Percentiles rank a stretch among this genome's conserved stretches.
Conservation (phyloP, 2,797 vertebrate species). For the Enteromius thamalakanensis region DNA sequence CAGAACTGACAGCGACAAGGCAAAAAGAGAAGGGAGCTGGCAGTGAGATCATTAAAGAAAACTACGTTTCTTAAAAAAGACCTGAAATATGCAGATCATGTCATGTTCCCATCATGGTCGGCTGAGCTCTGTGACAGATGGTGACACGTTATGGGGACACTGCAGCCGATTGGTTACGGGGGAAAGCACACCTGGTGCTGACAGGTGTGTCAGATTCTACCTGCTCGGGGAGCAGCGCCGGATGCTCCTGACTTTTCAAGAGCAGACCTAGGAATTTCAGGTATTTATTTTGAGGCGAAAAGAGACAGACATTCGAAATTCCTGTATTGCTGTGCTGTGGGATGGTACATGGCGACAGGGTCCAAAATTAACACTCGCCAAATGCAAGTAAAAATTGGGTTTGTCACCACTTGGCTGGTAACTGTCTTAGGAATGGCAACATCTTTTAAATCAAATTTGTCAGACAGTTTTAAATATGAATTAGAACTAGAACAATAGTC, state of each 20-base stretch:
- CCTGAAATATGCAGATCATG: conserved; percentile 28
- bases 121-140: conserved; percentile 72
- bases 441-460: background rate
- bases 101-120: conserved; percentile 60
- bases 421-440: background rate
- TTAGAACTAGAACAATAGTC: background rate
- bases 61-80: conserved; percentile 50
- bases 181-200: conserved; percentile 57
- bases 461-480: background rate
- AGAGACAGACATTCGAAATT: background rate
- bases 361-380: background rate
- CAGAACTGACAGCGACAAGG: conserved; percentile 37
- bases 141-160: conserved; percentile 62
- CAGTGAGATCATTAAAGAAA: background rate
- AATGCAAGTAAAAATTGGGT: background rate
- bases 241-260: conserved; percentile 3
- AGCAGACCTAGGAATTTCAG: conserved; percentile 24
- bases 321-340: background rate
- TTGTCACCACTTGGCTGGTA: background rate
- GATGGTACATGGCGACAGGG: background rate
- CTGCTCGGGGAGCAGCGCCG: conserved; percentile 19
- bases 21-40: conserved; percentile 21
- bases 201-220: conserved; percentile 65
- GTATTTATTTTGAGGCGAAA: background rate
- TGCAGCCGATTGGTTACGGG: conserved; percentile 60